Evolutionary conservation across 2,888 invertebrate genomes (phyloP), one percentile per base, ranked within the genome.

Genomic region (Drosophila basisetae): DNA sequence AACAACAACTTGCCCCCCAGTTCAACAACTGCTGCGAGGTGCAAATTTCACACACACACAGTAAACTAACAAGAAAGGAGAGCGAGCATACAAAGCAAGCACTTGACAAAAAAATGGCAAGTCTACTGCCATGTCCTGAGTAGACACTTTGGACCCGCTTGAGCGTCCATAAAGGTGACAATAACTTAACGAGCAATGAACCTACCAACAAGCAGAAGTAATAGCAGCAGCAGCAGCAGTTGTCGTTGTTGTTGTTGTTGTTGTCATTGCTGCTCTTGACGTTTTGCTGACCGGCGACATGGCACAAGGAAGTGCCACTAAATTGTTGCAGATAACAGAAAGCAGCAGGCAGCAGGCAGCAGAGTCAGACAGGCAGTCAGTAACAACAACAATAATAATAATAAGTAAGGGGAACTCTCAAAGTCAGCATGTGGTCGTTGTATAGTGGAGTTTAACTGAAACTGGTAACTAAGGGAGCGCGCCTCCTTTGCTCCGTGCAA

Each of bases 171-270:
- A 90, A 90, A 91, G 91, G 90, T 91, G 91, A 91, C 92, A 91
- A 91, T 91, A 92, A 92, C 91, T 84, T 88, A 89, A 89, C 89
- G 91, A 91, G 91, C 91, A 91, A 91, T 91, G 91, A 91, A 92
- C 91, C 83, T 84, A 78, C 76, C 76, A 54, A 58, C 58, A 68
- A 68, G 43, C 76, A 63, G 55, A 61, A 67, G 68, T 55, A 60
- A 56, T 49, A 54, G 55, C 35, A 37, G 13, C 68, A 62, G 60
- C 68, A 66, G 53, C 66, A 66, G 69, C 65, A 60, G 56, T 54
- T 49, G 55, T 60, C 60, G 64, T 63, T 68, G 37, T 37, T 56
- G 68, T 52, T 30, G n/a, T 35, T 68, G 56, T 53, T 67, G 54
- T 49, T 74, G 54, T 53, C 52, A 59, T 41, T 56, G 65, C 58